phyloP scores from a whole-genome alignment of 2,113 vertebrate genomes.

The Rhinoptilus africanus region DNA sequence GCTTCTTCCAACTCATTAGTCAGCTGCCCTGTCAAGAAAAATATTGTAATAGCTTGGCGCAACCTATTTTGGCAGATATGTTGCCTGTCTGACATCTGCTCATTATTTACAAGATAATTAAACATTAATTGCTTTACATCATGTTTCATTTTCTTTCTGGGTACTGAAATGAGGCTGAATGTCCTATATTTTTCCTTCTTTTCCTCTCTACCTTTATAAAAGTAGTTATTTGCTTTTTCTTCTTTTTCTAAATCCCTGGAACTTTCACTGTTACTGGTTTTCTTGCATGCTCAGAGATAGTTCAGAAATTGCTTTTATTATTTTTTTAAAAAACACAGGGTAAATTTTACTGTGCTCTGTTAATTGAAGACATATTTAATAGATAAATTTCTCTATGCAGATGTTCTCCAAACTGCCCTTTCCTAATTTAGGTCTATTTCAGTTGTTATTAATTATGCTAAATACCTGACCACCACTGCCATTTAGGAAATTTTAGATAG shows the following conservation, averaged over 20 bases:
- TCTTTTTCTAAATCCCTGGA: neutral
- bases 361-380: neutral
- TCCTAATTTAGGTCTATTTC: neutral
- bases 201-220: neutral
- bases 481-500: neutral
- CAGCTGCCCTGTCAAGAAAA: neutral
- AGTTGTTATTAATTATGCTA: neutral
- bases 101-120: neutral
- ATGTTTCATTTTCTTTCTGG: neutral
- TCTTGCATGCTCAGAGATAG: neutral
- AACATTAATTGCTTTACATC: neutral
- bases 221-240: neutral
- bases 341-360: neutral
- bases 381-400: neutral
- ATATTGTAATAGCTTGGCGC: neutral
- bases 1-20: neutral
- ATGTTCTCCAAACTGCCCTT: neutral
- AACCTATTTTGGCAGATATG: neutral
- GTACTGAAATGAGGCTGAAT: neutral
- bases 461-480: neutral
- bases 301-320: neutral
- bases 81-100: neutral
- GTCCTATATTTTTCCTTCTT: neutral
- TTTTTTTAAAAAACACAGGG: neutral
- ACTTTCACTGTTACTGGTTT: neutral